A percentile compares a stretch with the other conserved stretches of the same genome.
Evolutionary conservation across 2,888 invertebrate species (phyloP).

Genomic region (Troides helena): DNA sequence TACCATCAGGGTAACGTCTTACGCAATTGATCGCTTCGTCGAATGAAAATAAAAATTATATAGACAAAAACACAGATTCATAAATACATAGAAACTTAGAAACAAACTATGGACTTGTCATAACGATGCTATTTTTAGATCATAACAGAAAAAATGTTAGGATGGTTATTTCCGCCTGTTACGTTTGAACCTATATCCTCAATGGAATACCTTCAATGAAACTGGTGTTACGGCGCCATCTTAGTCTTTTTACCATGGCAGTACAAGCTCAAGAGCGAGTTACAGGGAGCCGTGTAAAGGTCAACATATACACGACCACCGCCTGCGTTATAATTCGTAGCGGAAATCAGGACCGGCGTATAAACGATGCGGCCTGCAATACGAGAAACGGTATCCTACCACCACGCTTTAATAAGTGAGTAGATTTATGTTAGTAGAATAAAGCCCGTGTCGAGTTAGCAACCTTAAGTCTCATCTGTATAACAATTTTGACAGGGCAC

Average conservation of each 20-base stretch:
- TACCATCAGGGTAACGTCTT: no score
- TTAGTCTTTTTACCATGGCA: slow-evolving; percentile 35
- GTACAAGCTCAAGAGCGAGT: slow-evolving; percentile 44
- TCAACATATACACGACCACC: slow-evolving; percentile 53
- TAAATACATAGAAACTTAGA: no score
- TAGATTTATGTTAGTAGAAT: slow-evolving; percentile 46
- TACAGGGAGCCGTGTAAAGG: slow-evolving; percentile 57
- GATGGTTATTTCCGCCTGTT: no score
- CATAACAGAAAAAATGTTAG: no score
- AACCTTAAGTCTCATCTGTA: neutral
- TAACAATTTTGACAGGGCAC: no score
- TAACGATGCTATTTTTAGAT: no score
- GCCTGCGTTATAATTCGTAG: slow-evolving; percentile 58
- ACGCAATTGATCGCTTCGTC: no score
- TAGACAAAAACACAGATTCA: no score
- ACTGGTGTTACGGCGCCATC: slow-evolving; percentile 38
- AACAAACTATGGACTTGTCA: no score
- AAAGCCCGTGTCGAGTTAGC: slow-evolving; percentile 31
- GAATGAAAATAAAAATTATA: no score
- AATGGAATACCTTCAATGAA: no score
- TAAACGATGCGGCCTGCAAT: slow-evolving; percentile 6
- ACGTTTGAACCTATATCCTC: no score
- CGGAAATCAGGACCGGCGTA: slow-evolving; percentile 39
- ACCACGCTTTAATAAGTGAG: slow-evolving; percentile 44
- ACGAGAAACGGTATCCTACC: slow-evolving; percentile 41